A percentile compares a stretch with the other conserved stretches of the same genome.
Evolutionary conservation across 2,113 vertebrate genomes (phyloP).

Genomic region (Oryzias melastigma): DNA sequence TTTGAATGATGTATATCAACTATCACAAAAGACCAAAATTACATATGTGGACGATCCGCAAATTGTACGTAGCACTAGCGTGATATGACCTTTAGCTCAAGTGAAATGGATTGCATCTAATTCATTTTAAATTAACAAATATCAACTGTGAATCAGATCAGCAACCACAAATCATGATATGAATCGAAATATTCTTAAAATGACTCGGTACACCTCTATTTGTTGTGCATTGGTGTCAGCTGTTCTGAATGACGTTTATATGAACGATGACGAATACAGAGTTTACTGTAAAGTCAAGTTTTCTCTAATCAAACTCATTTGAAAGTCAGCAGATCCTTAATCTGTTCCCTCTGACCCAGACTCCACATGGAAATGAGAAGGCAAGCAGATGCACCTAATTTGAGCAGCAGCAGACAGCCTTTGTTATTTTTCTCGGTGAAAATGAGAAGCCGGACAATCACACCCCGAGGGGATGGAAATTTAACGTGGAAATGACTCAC

Average conservation of each 20-base stretch:
- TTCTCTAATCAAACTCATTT: conserved; percentile 59
- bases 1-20: too few species aligned
- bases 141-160: too few species aligned
- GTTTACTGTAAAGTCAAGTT: conserved; percentile 54
- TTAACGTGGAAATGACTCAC: conserved; percentile 52
- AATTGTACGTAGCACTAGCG: too few species aligned
- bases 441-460: conserved; percentile 48
- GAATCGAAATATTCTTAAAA: too few species aligned
- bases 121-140: too few species aligned
- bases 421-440: conserved; percentile 51
- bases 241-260: conserved; percentile 20
- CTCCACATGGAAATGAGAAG: conserved; percentile 59
- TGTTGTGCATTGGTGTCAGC: conserved; percentile 15
- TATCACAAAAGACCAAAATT: too few species aligned
- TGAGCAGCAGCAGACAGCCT: conserved; percentile 22
- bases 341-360: conserved; percentile 27
- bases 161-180: too few species aligned
- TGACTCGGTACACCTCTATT: neutral
- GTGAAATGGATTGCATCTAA: too few species aligned
- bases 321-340: conserved; percentile 58
- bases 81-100: too few species aligned
- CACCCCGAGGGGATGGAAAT: conserved; percentile 55
- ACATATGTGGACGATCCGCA: too few species aligned
- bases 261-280: conserved; percentile 31
- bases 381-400: conserved; percentile 57